Conservation (phyloP, 2,113 vertebrate species). For the Apus apus region DNA sequence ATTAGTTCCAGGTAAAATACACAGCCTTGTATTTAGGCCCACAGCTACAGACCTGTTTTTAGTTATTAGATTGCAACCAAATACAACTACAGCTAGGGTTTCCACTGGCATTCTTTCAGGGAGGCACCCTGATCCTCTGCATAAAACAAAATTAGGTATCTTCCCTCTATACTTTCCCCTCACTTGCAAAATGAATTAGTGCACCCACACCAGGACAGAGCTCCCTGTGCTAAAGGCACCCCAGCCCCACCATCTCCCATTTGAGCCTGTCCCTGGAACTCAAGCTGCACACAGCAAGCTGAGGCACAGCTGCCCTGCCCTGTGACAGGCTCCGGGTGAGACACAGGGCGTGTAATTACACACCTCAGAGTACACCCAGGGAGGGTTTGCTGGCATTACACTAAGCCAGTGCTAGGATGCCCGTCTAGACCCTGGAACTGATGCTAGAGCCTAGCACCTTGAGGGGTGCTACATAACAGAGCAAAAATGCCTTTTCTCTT, state of each 20-base stretch:
- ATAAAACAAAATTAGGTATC: neutral
- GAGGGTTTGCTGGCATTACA: neutral
- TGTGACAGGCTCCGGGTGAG: neutral
- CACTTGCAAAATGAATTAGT: neutral
- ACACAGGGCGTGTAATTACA: neutral
- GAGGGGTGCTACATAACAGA: neutral
- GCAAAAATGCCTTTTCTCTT: neutral
- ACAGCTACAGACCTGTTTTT: neutral
- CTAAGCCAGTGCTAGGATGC: neutral
- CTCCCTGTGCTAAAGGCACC: neutral
- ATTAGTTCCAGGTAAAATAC: neutral
- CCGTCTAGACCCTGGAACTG: neutral
- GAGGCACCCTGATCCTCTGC: neutral
- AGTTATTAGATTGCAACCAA: neutral
- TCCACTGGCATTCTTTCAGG: neutral
- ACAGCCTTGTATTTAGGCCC: neutral
- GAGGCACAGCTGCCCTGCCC: neutral
- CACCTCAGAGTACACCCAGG: neutral
- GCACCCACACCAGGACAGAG: neutral
- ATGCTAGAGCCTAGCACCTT: neutral
- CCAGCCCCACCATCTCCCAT: neutral
- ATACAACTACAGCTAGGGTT: neutral
- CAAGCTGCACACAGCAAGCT: neutral
- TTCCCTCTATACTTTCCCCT: neutral
- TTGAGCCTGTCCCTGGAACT: neutral